Evolutionary conservation across 2,797 vertebrate species (phyloP).

Genomic region (Cichlasoma orientale): DNA sequence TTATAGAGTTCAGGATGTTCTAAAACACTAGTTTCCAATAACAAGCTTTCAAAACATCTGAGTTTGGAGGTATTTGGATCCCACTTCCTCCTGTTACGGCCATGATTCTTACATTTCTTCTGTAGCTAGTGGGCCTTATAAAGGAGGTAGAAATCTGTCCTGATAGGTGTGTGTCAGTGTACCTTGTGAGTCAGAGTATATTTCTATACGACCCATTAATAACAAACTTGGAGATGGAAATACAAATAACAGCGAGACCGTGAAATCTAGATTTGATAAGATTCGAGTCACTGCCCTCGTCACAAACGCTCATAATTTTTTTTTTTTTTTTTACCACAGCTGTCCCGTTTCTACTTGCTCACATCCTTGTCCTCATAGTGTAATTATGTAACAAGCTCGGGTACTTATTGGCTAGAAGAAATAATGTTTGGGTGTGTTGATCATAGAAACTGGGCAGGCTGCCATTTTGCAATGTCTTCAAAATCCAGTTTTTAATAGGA

Average conservation of each 20-base stretch:
- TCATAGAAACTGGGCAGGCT: neutral
- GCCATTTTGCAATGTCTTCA: neutral
- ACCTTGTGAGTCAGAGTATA: neutral
- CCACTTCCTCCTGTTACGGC: slow-evolving; percentile 11
- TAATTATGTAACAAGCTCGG: slow-evolving; percentile 14
- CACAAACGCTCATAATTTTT: neutral
- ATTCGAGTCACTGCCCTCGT: neutral
- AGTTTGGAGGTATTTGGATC: slow-evolving; percentile 5
- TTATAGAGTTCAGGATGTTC: slow-evolving; percentile 46
- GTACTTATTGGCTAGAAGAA: slow-evolving; percentile 20
- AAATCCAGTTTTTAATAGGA: neutral
- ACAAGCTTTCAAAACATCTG: slow-evolving; percentile 39
- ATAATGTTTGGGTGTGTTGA: slow-evolving; percentile 1
- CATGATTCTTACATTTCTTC: slow-evolving; percentile 4
- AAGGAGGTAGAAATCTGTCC: slow-evolving; percentile 35
- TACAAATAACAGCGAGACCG: neutral
- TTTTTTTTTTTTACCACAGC: neutral
- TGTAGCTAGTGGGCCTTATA: neutral
- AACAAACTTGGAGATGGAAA: neutral
- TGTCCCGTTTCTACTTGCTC: neutral
- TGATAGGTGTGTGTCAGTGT: neutral
- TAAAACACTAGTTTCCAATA: slow-evolving; percentile 29
- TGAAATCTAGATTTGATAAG: neutral
- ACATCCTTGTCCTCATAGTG: neutral
- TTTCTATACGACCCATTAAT: slow-evolving; percentile 10